A percentile compares a stretch with the other conserved stretches of the same genome.
Evolutionary conservation across 2,888 invertebrate genomes (phyloP).

Genomic region (Drosophila koepferae): DNA sequence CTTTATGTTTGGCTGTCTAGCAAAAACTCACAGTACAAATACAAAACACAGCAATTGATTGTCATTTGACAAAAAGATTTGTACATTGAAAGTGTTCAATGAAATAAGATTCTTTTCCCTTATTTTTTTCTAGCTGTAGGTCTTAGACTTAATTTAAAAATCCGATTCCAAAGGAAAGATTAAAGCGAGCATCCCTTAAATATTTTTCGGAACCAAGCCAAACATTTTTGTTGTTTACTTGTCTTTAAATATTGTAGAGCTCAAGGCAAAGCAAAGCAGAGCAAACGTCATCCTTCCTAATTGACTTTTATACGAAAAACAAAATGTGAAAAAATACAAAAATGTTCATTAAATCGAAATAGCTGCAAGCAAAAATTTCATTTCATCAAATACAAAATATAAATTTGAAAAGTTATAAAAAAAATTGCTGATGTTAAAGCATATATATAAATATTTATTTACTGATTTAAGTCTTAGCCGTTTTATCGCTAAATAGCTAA

Average conservation of each 20-base stretch:
- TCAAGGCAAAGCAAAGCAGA: conserved; percentile 5
- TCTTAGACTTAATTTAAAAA: not conserved
- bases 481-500: conserved; percentile 3
- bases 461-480: conserved; percentile 22
- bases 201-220: not conserved
- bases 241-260: conserved; percentile 6
- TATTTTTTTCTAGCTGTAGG: not conserved
- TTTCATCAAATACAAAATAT: conserved; percentile 14
- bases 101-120: not conserved
- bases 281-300: conserved; percentile 19
- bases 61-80: conserved; percentile 17
- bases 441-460: conserved; percentile 11
- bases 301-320: conserved; percentile 33
- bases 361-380: conserved; percentile 39
- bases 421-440: not conserved
- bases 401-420: not conserved
- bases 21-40: conserved; percentile 14
- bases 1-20: conserved; percentile 22
- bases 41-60: conserved; percentile 32
- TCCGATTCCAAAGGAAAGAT: not conserved
- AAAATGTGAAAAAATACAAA: conserved; percentile 13
- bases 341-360: conserved; percentile 45
- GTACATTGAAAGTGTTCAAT: conserved; percentile 2
- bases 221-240: not conserved
- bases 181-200: not conserved